Base-by-base conservation (phyloP, 2,797 vertebrate species). In the Melanotaenia trifasciata region DNA sequence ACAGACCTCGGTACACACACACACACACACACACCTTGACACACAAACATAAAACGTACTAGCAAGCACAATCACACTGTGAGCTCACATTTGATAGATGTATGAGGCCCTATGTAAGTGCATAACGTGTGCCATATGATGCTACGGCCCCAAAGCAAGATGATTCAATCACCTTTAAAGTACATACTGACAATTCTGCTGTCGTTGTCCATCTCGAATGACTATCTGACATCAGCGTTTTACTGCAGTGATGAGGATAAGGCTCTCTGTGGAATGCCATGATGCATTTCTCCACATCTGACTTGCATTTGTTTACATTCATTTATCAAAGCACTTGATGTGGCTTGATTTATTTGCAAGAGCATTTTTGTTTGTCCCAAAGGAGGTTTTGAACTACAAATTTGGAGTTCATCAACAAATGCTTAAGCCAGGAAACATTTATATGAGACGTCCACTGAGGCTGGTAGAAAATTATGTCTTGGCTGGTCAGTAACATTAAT, bases 231-330 rank as follows among this genome's bases (percentile, higher is more conserved):
- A 68, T 85, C 67, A 66, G 70, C 66, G 33, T 88, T 87, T 80
- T 74, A 71, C 68, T 45, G 77, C 53, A 12, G 66, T n/a, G 80
- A 83, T 69, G 81, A 86, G 70, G 79, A 85, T 67, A 26, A 56
- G 64, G 66, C 64, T 76, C 80, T 75, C 65, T 5, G 50, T 2
- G 72, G 70, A 73, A 28, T 13, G 1, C 65, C 22, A 3, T 24
- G 69, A 80, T 76, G 72, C 58, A 32, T 73, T 72, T 71, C 63
- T 38, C 76, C 78, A 90, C 87, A 88, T 89, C 89, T 89, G 89
- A 92, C 78, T 87, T 59, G 79, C 80, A 85, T 90, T 92, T 87
- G 79, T 90, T 92, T 92, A 88, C 83, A 72, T 84, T 83, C 83
- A 86, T 90, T 89, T 87, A 84, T 91, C 83, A 84, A 76, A 80